These are phyloP conservation scores for Labia minor DNA, from an alignment of 2,888 invertebrate species.

Conservation along the genomic window DNA sequence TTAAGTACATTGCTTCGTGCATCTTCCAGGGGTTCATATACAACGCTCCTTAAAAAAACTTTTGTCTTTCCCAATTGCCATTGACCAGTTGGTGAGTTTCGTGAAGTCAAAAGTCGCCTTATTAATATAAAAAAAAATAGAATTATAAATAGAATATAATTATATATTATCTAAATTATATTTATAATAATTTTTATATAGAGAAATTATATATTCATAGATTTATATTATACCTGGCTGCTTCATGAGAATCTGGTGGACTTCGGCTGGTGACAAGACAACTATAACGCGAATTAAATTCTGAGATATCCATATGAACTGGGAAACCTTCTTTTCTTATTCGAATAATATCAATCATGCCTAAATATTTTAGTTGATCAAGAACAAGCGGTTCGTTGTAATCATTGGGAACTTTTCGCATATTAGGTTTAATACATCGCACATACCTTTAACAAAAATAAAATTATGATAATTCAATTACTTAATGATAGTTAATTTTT, in stretches of 20 bases:
- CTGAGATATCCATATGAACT: conserved; percentile 65
- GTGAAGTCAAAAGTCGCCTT: conserved; percentile 46
- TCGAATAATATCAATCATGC: conserved; percentile 86
- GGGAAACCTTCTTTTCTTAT: conserved; percentile 85
- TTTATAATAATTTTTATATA: too few species aligned
- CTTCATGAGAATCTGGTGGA: conserved; percentile 35
- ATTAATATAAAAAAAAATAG: conserved; percentile 23
- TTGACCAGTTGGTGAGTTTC: conserved; percentile 59
- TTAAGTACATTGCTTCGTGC: conserved; percentile 57
- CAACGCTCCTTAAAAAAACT: conserved; percentile 69
- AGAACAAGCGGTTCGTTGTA: conserved; percentile 71
- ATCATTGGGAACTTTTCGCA: conserved; percentile 65
- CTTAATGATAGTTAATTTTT: neutral
- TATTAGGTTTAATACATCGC: conserved; percentile 85
- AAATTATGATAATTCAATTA: neutral
- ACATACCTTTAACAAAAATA: conserved; percentile 54
- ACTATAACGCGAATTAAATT: conserved; percentile 65
- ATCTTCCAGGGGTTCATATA: conserved; percentile 77
- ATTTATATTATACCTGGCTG: conserved; percentile 32
- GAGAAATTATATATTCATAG: too few species aligned
- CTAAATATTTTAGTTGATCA: conserved; percentile 79
- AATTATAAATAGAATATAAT: neutral
- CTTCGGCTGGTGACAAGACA: conserved; percentile 49
- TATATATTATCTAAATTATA: neutral
- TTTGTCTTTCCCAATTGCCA: conserved; percentile 85